Conservation (phyloP, 2,888 invertebrate genomes). For the Hirtodrosophila histrioides region DNA sequence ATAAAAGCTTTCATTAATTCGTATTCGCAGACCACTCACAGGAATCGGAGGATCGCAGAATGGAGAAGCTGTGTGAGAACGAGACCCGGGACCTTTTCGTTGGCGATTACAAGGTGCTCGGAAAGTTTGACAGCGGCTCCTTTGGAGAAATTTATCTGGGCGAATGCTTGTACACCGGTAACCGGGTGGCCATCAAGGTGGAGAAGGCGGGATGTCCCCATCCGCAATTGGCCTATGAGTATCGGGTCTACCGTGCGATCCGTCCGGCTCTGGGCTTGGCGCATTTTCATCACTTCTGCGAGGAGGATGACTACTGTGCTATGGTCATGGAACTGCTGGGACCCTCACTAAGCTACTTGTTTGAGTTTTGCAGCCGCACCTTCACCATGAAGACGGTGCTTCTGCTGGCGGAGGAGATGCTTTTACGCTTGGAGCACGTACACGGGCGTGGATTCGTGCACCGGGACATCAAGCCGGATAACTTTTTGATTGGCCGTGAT, state of each 20-base stretch:
- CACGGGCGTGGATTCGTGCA: slow-evolving; percentile 99
- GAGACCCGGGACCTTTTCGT: slow-evolving; percentile 90
- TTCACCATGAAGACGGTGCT: slow-evolving; percentile 99
- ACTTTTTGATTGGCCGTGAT: slow-evolving; percentile 98
- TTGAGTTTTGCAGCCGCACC: slow-evolving; percentile 98
- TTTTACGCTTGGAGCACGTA: slow-evolving; percentile 97
- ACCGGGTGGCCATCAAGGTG: slow-evolving; percentile 99
- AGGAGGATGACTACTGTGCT: slow-evolving; percentile 98
- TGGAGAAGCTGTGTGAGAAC: slow-evolving; percentile 9
- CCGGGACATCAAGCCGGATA: slow-evolving; percentile 97
- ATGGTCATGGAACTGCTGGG: slow-evolving; percentile 99
- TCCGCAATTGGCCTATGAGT: slow-evolving; percentile 99
- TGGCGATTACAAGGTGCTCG: slow-evolving; percentile 97
- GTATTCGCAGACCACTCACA: no score
- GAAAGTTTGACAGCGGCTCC: slow-evolving; percentile 98
- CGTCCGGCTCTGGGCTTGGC: slow-evolving; percentile 98
- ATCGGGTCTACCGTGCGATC: slow-evolving; percentile 98
- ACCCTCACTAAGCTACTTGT: slow-evolving; percentile 97
- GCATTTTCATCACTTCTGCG: slow-evolving; percentile 97
- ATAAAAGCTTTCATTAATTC: not conserved
- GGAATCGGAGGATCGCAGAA: not conserved
- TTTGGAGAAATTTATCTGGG: slow-evolving; percentile 99
- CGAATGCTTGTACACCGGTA: slow-evolving; percentile 94
- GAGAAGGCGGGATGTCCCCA: slow-evolving; percentile 98
- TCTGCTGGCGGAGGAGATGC: slow-evolving; percentile 97